Evolutionary conservation across 2,888 invertebrate genomes (phyloP), one percentile per base, ranked within the genome.

Genomic region (Amblyjoppa proteus): DNA sequence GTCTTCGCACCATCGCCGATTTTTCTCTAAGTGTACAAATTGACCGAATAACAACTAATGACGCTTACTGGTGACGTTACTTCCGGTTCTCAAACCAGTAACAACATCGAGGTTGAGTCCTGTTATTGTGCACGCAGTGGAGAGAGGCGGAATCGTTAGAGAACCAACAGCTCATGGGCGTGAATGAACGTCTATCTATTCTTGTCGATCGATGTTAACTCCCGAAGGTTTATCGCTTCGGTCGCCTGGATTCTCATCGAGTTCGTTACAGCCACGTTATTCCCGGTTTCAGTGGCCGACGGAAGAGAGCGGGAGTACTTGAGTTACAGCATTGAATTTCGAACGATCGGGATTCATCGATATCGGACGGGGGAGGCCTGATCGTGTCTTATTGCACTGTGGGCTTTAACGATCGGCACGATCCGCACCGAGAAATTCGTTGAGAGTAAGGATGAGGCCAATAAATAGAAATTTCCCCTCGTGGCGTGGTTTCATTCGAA

Each of bases 391-490:
- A 79, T 83, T 83, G 78, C 78, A 51, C 76, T 38, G 9, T 38
- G 45, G 66, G 56, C 77, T 73, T 74, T 74, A 78, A 83, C 73
- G 73, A 83, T 64, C 77, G 34, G 11, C 25, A 38, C 61, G 66
- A 49, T 20, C 9, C 51, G 45, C 11, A 28, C 28, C 61, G 41
- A 68, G 77, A 34, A 45, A 41, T 70, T 61, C 49, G 9, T 31
- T 45, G 66, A 3, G 73, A 71, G 31, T 38, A 78, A 56, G 73
- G 61, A 74, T 74, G 58, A 53, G 70, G 51, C 76, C 78, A 75
- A 86, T 84, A 84, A 87, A 84, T 78, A 86, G 82, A 86, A 87
- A 87, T 86, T 86, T 87, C 84, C 84, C 84, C 87, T 75, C 13
- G 86, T 87, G 86, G 82, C 81, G 78, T 68, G 31, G 31, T 49